Percentiles rank a stretch among this genome's conserved stretches.
phyloP scores from a whole-genome alignment of 2,113 vertebrate genomes.

The crab-eating macaque (Macaca fascicularis) region T2T-MFA8v1.1 NC_088380.1:44063501-44064000 shows the following conservation, averaged over 20 bases:
- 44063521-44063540: not conserved
- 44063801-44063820: not conserved
- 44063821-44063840: not conserved
- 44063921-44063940: not conserved
- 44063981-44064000: not conserved
- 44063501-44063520: not conserved
- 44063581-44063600: not conserved
- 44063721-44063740: not conserved
- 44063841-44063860: not conserved
- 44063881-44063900: not conserved
- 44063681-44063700: not conserved
- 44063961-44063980: not conserved
- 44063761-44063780: not conserved
- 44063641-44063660: not conserved
- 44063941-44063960: not conserved
- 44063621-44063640: not conserved
- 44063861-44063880: not conserved
- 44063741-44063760: not conserved
- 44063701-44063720: not conserved
- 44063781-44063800: not conserved
- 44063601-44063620: not conserved
- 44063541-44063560: not conserved
- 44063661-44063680: not conserved
- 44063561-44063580: not conserved
- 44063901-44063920: not conserved